Evolutionary conservation across 1,140 invertebrate genomes (phyloP).

Genomic region (Tetraneura akinire): DNA sequence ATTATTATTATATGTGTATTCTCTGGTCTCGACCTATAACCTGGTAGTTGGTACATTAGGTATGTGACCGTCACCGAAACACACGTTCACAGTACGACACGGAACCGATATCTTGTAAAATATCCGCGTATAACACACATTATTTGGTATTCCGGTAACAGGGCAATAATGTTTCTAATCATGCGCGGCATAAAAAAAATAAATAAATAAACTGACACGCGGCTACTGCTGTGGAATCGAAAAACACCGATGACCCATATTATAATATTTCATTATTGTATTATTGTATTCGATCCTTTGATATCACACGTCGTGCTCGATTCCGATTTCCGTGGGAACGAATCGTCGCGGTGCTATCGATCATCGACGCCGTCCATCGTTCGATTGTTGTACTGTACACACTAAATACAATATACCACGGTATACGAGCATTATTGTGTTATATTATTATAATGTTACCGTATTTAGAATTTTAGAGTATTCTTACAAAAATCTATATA

Average conservation of each 20-base stretch:
- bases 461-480: no score
- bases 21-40: neutral
- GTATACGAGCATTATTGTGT: no score
- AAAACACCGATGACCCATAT: conserved; percentile 33
- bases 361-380: neutral
- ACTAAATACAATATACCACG: no score
- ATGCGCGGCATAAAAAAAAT: neutral
- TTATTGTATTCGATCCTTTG: no score
- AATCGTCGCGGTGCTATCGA: neutral
- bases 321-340: conserved; percentile 35
- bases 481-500: no score
- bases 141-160: neutral
- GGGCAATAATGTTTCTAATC: conserved; percentile 22
- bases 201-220: neutral
- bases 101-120: neutral
- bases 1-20: no score
- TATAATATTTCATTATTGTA: neutral
- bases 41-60: no score
- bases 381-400: neutral
- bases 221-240: neutral
- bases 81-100: conserved; percentile 4
- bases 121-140: neutral
- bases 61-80: neutral
- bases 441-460: no score
- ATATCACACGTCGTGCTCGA: neutral